Base-by-base conservation (phyloP, 2,888 invertebrate species). In the Harpalus rubripes region DNA sequence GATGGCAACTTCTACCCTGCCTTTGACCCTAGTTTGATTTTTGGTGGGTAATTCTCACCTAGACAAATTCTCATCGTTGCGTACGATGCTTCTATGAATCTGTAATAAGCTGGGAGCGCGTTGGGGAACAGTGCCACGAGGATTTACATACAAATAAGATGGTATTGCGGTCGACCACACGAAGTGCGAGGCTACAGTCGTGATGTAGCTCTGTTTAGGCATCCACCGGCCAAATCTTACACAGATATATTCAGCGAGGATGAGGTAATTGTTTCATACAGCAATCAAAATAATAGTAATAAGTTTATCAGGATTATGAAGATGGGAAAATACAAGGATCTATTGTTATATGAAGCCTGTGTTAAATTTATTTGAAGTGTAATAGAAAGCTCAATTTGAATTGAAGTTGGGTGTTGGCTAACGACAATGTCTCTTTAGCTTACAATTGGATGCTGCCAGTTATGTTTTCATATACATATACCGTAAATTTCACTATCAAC, bases 61-160 rank as follows among this genome's bases (percentile, higher is more conserved):
- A 72, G 39, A 72, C 72, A 41, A 72, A 63, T 63, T 63, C 26
- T 10, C 63, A 26, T 18, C 10, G 8, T 12, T 63, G 18, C 63
- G 10, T 18, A 16, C 18, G 22, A 0, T 26, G 22, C 59, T 63
- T 81, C 85, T 85, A 85, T 85, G 85, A 85, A 85, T 85, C 61
- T 74, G 65, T 85, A 85, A 85, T 85, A 85, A 85, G 85, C 80
- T 81, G 52, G 32, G 74, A 61, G 85, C 63, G 76, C 59, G 59
- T 63, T 12, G 63, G 22, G 22, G 22, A 63, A 32, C 85, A 74
- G 63, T 80, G 26, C 85, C 76, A 85, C 82, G 18, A 74, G 81
- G 74, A 85, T 85, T 85, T 82, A 85, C 85, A 85, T 85, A 82
- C 85, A 85, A 85, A 85, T 85, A 82, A 74, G 76, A 82, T 63